phyloP scores from a whole-genome alignment of 2,797 vertebrate genomes.

The Tamandua tetradactyla region DNA sequence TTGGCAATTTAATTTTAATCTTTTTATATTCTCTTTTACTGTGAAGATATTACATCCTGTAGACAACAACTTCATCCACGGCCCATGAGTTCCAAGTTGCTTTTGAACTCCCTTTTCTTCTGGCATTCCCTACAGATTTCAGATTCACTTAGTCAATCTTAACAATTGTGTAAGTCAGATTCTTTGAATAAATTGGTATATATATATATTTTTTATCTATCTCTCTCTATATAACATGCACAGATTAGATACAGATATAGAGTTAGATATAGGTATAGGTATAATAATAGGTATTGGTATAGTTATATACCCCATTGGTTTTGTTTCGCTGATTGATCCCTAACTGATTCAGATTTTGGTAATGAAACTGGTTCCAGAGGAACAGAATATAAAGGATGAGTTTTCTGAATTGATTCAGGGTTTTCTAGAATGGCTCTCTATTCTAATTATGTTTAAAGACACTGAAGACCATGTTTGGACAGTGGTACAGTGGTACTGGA shows the following conservation, averaged over 20 bases:
- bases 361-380: neutral
- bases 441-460: too few species aligned
- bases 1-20: neutral
- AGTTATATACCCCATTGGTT: neutral
- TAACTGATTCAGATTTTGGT: neutral
- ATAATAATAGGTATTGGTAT: neutral
- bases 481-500: neutral
- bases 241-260: neutral
- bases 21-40: neutral
- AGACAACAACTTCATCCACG: neutral
- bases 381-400: neutral
- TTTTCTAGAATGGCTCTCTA: neutral
- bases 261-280: neutral
- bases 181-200: neutral
- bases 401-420: neutral
- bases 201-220: neutral
- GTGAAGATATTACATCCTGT: neutral
- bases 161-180: neutral
- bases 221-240: too few species aligned
- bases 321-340: neutral
- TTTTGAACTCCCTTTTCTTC: too few species aligned
- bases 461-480: neutral
- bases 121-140: neutral
- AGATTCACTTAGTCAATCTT: neutral
- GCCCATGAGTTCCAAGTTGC: neutral